A percentile compares a stretch with the other conserved stretches of the same genome.
These are phyloP conservation scores for Metaphire vulgaris DNA, from an alignment of 1,140 invertebrate genomes.

Conservation along the genomic window DNA sequence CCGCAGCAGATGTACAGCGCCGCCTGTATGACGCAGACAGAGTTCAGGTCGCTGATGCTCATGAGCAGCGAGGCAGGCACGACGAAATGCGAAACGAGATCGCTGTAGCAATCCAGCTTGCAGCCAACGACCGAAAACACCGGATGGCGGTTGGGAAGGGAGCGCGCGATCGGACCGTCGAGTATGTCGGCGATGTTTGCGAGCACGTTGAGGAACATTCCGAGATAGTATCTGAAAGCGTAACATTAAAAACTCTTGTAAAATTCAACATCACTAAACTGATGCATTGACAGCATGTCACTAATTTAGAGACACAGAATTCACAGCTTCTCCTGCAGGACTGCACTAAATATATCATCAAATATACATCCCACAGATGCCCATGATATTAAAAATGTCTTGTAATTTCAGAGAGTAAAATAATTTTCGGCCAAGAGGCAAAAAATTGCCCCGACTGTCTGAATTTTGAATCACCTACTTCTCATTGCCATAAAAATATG, in stretches of 20 bases:
- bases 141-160: not conserved
- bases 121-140: constrained; percentile 1
- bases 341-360: no score
- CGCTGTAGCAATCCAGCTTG: constrained; percentile 18
- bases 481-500: no score
- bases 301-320: no score
- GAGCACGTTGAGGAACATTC: not conserved
- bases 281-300: no score
- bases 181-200: constrained; percentile 17
- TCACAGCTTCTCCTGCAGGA: no score
- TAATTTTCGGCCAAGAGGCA: no score
- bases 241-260: not conserved
- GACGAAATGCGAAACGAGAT: constrained; percentile 16
- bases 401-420: no score
- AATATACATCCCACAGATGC: no score
- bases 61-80: constrained; percentile 20
- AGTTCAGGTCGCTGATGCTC: not conserved
- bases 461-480: no score
- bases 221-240: constrained; percentile 13
- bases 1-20: not conserved
- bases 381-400: no score
- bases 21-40: not conserved
- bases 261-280: no score
- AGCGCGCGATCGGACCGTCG: constrained; percentile 17
- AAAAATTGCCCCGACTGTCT: no score